phyloP scores from a whole-genome alignment of 2,888 invertebrate species.

The Drosophila buzzatii region DNA sequence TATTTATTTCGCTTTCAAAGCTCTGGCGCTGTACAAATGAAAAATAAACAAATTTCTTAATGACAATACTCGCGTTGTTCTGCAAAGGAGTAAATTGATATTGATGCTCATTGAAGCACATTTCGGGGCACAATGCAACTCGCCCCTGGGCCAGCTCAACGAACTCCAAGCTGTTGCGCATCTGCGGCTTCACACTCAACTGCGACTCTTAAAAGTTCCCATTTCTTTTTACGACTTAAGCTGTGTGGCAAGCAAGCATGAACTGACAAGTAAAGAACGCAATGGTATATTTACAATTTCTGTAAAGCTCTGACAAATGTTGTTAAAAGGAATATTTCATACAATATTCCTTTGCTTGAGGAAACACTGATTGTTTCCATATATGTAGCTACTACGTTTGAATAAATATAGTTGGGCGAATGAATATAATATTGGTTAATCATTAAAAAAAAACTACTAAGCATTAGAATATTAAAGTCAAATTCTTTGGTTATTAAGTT shows the following conservation, averaged over 20 bases:
- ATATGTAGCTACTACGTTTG: no score
- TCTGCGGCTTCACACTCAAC: slow-evolving; percentile 2
- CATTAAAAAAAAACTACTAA: no score
- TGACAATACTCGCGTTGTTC: slow-evolving; percentile 56
- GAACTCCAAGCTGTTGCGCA: slow-evolving; percentile 16
- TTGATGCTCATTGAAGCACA: slow-evolving; percentile 60
- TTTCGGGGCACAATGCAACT: slow-evolving; percentile 29
- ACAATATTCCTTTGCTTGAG: no score
- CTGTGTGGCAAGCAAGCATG: not conserved
- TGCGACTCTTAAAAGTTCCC: not conserved
- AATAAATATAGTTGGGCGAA: no score
- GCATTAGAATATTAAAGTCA: no score
- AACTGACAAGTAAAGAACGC: not conserved
- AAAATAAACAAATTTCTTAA: slow-evolving; percentile 79
- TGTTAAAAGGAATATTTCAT: not conserved
- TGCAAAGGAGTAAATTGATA: slow-evolving; percentile 64
- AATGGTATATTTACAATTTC: not conserved
- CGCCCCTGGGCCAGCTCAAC: slow-evolving; percentile 12
- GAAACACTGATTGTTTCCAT: no score
- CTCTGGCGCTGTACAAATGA: slow-evolving; percentile 62
- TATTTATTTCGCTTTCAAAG: slow-evolving; percentile 50
- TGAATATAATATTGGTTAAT: no score
- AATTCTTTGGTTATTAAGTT: no score
- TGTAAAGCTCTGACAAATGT: not conserved
- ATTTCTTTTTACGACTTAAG: slow-evolving; percentile 13